A percentile compares a stretch with the other conserved stretches of the same genome.
Evolutionary conservation across 2,888 invertebrate genomes (phyloP).

Genomic region (Agrochola macilenta): DNA sequence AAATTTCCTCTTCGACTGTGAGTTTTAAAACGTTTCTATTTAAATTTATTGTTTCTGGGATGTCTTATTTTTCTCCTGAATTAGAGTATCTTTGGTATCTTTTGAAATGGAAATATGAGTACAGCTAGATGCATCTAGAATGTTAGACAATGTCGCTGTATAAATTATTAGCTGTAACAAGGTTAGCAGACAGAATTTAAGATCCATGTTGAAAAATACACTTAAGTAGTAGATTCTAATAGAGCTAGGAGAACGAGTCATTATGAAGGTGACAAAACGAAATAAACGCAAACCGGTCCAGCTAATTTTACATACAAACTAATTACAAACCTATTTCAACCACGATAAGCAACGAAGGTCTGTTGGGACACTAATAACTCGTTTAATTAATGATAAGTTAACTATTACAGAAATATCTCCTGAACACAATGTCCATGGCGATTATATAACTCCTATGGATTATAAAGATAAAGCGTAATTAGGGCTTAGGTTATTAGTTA

Average conservation of each 20-base stretch:
- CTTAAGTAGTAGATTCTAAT: background rate
- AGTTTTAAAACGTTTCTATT: constrained; percentile 2
- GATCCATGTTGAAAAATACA: constrained; percentile 19
- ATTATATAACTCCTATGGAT: constrained; percentile 27
- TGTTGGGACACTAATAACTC: constrained; percentile 56
- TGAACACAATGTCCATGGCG: constrained; percentile 13
- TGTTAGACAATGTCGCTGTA: constrained; percentile 56
- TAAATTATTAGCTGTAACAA: constrained; percentile 42
- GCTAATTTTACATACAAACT: constrained; percentile 67
- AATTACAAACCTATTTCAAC: constrained; percentile 69
- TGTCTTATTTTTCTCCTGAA: background rate
- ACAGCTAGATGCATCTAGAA: constrained; percentile 29
- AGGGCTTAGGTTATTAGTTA: constrained; percentile 15
- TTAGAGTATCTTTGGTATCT: background rate
- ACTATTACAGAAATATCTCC: constrained; percentile 42
- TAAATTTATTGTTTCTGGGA: background rate
- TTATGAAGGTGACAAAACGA: constrained; percentile 36
- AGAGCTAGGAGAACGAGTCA: constrained; percentile 11
- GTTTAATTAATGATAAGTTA: constrained; percentile 53
- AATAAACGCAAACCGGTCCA: constrained; percentile 61
- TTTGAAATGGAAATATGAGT: constrained; percentile 5
- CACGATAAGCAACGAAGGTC: constrained; percentile 61
- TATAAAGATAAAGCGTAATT: constrained; percentile 13
- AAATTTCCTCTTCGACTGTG: constrained; percentile 11
- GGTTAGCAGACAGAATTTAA: constrained; percentile 42